Evolutionary conservation across 2,888 invertebrate species (phyloP), one percentile per base, ranked within the genome.

Genomic region (Sminthurides aquaticus): DNA sequence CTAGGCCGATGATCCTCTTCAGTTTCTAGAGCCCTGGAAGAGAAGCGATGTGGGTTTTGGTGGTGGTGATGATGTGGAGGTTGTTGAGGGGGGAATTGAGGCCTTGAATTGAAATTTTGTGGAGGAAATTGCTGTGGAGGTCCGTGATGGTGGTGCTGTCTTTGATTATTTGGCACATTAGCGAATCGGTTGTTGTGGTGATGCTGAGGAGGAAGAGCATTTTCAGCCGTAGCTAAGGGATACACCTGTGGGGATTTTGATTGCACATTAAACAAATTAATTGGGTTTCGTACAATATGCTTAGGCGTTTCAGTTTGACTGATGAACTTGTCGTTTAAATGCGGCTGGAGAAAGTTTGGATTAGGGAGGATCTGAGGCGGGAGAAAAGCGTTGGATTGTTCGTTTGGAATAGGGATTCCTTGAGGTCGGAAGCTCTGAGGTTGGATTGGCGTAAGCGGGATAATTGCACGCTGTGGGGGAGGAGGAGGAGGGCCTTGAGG

Each of bases 171-270:
- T 22, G 64, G 64, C 15, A 60, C n/a, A 25, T 27, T 22, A n/a
- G n/a, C n/a, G 57, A 64, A 64, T n/a, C 64, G 18, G 26, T 60
- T 60, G 11, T 52, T 54, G 18, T 26, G 57, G 43, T 27, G 54
- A 58, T 58, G 29, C 34, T 28, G 49, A 3, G 64, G 49, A 11
- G 52, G 54, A 20, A 55, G 34, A 24, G 48, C 59, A 56, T 64
- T 64, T 27, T 64, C 64, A n/a, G 54, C 34, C 18, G 64, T 64
- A 26, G 64, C 55, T 20, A 64, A 18, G 1, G 64, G 64, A 22
- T 58, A 54, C 1, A 64, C 27, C 28, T 64, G 60, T 5, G 59
- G 64, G 52, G 5, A 8, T 15, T 52, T 52, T 5, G 5, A 15
- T 8, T 8, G 18, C 20, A 20, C 22, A 8, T 22, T 34, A 43